A percentile compares a stretch with the other conserved stretches of the same genome.
These are phyloP conservation scores for Ornithoptera alexandrae DNA, from an alignment of 2,888 invertebrate species.

Conservation along the genomic window DNA sequence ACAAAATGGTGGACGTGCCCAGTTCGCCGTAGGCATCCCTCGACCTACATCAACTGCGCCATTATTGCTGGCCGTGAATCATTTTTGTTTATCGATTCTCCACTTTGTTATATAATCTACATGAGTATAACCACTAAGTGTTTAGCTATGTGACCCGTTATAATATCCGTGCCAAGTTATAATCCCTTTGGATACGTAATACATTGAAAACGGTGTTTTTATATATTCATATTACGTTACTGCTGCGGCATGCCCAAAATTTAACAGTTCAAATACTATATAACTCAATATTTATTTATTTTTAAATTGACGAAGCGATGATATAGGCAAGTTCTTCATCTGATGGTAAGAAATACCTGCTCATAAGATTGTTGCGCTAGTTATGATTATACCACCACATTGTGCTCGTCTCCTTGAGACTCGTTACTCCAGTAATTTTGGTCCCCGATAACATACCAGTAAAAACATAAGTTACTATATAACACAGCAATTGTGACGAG, in stretches of 20 bases:
- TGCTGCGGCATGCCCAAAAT: too few species aligned
- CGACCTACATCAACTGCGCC: slow-evolving; percentile 32
- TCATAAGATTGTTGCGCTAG: too few species aligned
- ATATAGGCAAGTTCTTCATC: too few species aligned
- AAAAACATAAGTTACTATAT: not conserved
- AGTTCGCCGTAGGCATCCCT: slow-evolving; percentile 24
- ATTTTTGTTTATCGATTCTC: slow-evolving; percentile 30
- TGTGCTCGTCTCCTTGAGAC: too few species aligned
- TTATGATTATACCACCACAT: too few species aligned
- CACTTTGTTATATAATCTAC: slow-evolving; percentile 28
- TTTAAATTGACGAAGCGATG: not conserved
- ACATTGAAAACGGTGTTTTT: not conserved
- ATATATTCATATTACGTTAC: not conserved
- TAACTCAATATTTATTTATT: not conserved
- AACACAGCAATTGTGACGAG: not conserved
- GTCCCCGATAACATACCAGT: too few species aligned
- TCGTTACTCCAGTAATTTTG: too few species aligned
- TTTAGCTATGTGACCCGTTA: slow-evolving; percentile 10
- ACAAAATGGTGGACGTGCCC: slow-evolving; percentile 29
- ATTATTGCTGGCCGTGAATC: slow-evolving; percentile 29
- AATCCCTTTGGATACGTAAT: slow-evolving; percentile 4
- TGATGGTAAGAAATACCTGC: too few species aligned
- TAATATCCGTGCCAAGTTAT: slow-evolving; percentile 22
- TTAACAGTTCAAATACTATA: not conserved
- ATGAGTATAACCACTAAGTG: slow-evolving; percentile 5